A percentile compares a stretch with the other conserved stretches of the same genome.
phyloP scores from a whole-genome alignment of 2,888 invertebrate genomes.

The Toxonevra muliebris region DNA sequence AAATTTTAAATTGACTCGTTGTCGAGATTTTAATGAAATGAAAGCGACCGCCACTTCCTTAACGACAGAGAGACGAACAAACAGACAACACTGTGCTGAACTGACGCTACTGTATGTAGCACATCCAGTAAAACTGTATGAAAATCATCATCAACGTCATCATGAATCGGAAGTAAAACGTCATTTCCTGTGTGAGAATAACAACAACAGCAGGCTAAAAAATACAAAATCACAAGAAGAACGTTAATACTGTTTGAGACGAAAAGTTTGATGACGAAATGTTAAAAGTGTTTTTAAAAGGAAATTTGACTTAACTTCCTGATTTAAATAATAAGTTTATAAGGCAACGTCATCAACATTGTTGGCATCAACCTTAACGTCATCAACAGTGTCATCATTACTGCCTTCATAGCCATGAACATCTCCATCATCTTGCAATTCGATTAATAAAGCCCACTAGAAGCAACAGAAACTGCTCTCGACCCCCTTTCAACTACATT shows the following conservation, averaged over 20 bases:
- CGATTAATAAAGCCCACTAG: no score
- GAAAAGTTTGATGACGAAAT: slow-evolving; percentile 10
- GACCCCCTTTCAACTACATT: no score
- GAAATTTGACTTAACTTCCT: slow-evolving; percentile 62
- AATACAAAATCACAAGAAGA: not conserved
- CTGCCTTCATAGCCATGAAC: no score
- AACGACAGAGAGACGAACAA: not conserved
- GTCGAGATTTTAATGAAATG: slow-evolving; percentile 38
- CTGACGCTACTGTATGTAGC: not conserved
- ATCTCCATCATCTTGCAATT: no score
- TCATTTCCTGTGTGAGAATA: slow-evolving; percentile 23
- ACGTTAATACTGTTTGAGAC: not conserved
- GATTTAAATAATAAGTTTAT: slow-evolving; percentile 49
- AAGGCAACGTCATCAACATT: slow-evolving; percentile 2
- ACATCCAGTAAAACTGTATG: slow-evolving; percentile 1
- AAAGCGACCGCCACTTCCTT: slow-evolving; percentile 38
- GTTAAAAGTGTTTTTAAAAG: slow-evolving; percentile 51
- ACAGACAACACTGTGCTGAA: not conserved
- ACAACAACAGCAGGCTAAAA: slow-evolving; percentile 2
- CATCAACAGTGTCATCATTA: no score
- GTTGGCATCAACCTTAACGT: no score
- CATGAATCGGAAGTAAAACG: slow-evolving; percentile 18
- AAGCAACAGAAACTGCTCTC: no score
- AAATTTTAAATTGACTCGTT: slow-evolving; percentile 14
- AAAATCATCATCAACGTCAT: slow-evolving; percentile 18